Conservation (phyloP, 2,888 invertebrate genomes). For the Pristionchus fissidentatus region DNA sequence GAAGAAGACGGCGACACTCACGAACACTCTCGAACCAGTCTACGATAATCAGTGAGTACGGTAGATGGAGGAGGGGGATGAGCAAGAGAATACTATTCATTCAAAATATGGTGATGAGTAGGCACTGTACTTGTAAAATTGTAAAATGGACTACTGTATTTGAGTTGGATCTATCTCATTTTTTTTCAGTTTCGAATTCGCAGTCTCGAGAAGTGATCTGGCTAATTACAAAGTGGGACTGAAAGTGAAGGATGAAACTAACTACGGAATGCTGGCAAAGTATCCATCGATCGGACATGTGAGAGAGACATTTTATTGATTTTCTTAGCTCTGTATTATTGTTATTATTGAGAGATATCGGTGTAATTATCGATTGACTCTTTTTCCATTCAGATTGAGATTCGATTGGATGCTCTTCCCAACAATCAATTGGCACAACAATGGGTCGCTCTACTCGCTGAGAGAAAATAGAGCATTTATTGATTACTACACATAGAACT, state of each 20-base stretch:
- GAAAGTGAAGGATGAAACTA: conserved; percentile 72
- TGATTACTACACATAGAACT: background rate
- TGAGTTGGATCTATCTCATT: background rate
- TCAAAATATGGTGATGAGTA: no score
- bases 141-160: background rate
- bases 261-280: conserved; percentile 69
- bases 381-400: conserved; percentile 61
- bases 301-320: conserved; percentile 47
- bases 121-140: background rate
- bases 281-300: conserved; percentile 71
- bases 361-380: background rate
- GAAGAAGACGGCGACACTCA: conserved; percentile 62
- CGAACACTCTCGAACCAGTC: conserved; percentile 62
- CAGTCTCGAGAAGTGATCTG: conserved; percentile 67
- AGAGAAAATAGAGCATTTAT: conserved; percentile 47
- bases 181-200: conserved; percentile 69
- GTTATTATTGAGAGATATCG: no score
- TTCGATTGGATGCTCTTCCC: conserved; percentile 60
- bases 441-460: conserved; percentile 58
- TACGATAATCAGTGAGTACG: conserved; percentile 69
- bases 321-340: conserved; percentile 1
- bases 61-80: background rate
- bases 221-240: conserved; percentile 68
- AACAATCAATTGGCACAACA: conserved; percentile 54
- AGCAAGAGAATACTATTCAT: background rate